phyloP scores from a whole-genome alignment of 2,113 vertebrate species.

The Sinocyclocheilus anophthalmus region DNA sequence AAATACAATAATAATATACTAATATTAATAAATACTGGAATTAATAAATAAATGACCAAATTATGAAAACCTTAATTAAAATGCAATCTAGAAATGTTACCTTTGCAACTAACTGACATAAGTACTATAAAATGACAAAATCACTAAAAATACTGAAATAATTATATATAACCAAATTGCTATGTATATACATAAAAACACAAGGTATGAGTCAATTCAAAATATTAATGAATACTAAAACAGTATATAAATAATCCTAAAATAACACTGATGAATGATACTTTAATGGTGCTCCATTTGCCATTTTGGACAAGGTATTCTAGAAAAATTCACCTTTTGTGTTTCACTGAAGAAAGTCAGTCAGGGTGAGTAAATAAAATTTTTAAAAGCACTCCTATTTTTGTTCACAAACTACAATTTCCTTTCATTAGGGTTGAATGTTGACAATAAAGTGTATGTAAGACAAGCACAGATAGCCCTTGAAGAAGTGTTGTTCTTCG shows the following conservation, averaged over 20 bases:
- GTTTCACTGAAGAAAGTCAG: background rate
- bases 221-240: background rate
- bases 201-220: background rate
- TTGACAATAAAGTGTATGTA: background rate
- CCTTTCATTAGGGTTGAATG: background rate
- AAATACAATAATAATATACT: too few relatives aligned
- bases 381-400: background rate
- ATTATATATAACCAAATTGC: too few relatives aligned
- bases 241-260: background rate
- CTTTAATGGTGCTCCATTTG: background rate
- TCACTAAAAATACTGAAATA: too few relatives aligned
- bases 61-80: too few relatives aligned
- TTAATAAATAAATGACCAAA: too few relatives aligned
- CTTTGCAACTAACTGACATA: too few relatives aligned
- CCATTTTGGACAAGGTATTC: background rate
- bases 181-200: too few relatives aligned
- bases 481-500: background rate
- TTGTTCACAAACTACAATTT: background rate
- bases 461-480: background rate
- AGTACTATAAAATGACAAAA: too few relatives aligned
- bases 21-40: too few relatives aligned
- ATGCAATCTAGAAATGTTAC: too few relatives aligned
- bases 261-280: background rate
- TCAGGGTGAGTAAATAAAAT: background rate
- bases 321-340: background rate